Evolutionary conservation across 1,140 invertebrate genomes (phyloP).

Genomic region (Tetragnatha versicolor): DNA sequence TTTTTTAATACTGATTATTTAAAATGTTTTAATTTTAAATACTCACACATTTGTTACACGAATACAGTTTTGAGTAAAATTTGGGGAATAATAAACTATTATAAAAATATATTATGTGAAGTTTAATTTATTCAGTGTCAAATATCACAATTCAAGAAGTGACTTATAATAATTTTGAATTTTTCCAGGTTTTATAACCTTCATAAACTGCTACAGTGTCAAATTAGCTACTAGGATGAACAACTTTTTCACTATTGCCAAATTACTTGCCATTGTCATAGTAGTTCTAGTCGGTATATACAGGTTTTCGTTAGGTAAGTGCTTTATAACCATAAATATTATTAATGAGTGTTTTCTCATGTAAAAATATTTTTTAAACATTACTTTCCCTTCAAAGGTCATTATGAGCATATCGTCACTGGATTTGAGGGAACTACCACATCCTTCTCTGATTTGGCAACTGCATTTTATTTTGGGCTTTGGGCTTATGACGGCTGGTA

Average conservation of each 20-base stretch:
- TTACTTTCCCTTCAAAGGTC: constrained; percentile 59
- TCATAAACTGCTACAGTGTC: constrained; percentile 87
- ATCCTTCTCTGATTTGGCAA: constrained; percentile 76
- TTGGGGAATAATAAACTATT: too few relatives aligned
- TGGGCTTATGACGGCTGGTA: constrained; percentile 96
- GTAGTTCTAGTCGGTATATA: constrained; percentile 84
- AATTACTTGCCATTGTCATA: constrained; percentile 82
- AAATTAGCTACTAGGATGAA: constrained; percentile 87
- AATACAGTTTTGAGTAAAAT: too few relatives aligned
- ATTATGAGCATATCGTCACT: constrained; percentile 73
- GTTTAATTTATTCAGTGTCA: too few relatives aligned
- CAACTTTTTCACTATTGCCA: constrained; percentile 86
- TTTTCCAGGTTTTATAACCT: constrained; percentile 78
- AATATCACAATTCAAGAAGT: too few relatives aligned
- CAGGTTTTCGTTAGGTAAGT: constrained; percentile 76
- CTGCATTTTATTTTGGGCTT: constrained; percentile 92
- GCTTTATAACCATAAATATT: not conserved
- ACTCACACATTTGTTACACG: too few relatives aligned
- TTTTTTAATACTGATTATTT: too few relatives aligned
- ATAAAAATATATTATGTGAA: too few relatives aligned
- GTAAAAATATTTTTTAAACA: not conserved
- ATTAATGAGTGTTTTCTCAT: not conserved
- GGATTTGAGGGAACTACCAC: constrained; percentile 81
- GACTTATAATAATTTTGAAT: not conserved
- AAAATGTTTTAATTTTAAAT: too few relatives aligned